These are phyloP conservation scores for Pseudomyrmex sp. DNA, from an alignment of 1,140 invertebrate genomes.

Conservation along the genomic window DNA sequence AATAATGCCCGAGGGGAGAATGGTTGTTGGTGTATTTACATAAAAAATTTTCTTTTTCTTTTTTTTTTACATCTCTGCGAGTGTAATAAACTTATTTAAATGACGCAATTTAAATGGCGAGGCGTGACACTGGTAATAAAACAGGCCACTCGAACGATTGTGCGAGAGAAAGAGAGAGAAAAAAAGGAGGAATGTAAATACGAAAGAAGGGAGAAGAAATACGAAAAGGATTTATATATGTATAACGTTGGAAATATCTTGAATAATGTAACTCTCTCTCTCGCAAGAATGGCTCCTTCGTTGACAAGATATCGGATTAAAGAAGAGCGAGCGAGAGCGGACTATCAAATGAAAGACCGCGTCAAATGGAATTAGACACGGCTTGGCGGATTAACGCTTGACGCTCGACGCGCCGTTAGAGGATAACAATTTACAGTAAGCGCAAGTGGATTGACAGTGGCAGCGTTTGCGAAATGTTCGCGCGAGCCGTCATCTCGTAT, in stretches of 20 bases:
- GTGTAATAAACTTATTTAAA: background rate
- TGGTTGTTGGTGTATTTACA: slow-evolving; percentile 22
- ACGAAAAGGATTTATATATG: slow-evolving; percentile 9
- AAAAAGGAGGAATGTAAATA: background rate
- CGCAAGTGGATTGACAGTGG: slow-evolving; percentile 59
- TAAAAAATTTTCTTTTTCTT: slow-evolving; percentile 24
- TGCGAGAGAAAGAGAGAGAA: background rate
- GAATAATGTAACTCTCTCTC: slow-evolving; percentile 35
- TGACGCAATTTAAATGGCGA: slow-evolving; percentile 9
- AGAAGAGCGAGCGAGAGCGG: slow-evolving; percentile 31
- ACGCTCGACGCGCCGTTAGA: slow-evolving; percentile 59
- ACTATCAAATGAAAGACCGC: slow-evolving; percentile 73
- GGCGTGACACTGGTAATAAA: slow-evolving; percentile 3
- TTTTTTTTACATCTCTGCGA: too few relatives aligned
- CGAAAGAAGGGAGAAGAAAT: too few relatives aligned
- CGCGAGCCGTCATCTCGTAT: slow-evolving; percentile 42
- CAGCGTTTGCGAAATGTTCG: slow-evolving; percentile 47
- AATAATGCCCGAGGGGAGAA: background rate
- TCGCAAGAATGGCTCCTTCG: slow-evolving; percentile 30
- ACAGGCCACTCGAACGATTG: slow-evolving; percentile 30
- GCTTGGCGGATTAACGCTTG: slow-evolving; percentile 72
- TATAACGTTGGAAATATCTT: background rate
- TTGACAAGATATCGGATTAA: slow-evolving; percentile 27
- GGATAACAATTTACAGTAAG: slow-evolving; percentile 48
- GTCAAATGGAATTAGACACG: slow-evolving; percentile 78